These are phyloP conservation scores for Pterocles orientalis DNA, from an alignment of 2,113 vertebrate genomes.

Conservation along the genomic window DNA sequence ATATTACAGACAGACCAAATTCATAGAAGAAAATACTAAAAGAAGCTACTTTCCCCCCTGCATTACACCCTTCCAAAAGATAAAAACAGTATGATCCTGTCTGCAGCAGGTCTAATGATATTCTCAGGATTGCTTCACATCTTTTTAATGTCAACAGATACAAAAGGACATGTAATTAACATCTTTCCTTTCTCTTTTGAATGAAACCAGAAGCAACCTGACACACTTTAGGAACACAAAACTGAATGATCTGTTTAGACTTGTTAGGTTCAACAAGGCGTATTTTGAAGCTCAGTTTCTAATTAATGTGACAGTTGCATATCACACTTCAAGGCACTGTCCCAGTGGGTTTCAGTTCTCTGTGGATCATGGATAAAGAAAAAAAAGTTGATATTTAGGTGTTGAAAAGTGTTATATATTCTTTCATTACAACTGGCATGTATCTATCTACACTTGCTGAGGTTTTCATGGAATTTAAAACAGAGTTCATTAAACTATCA, in stretches of 20 bases:
- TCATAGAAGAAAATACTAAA: background rate
- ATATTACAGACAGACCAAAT: background rate
- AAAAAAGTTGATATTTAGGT: background rate
- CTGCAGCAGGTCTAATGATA: background rate
- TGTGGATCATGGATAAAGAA: background rate
- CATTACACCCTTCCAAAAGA: background rate
- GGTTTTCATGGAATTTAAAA: background rate
- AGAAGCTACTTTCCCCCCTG: background rate
- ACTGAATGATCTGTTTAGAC: background rate
- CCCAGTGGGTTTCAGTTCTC: background rate
- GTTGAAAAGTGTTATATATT: background rate
- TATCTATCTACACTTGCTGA: background rate
- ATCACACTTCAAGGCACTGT: background rate
- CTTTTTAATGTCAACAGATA: background rate
- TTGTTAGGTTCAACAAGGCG: background rate
- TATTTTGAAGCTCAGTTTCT: conserved; percentile 12
- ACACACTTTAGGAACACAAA: background rate
- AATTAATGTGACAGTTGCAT: conserved; percentile 6
- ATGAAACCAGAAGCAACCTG: background rate
- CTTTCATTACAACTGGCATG: background rate
- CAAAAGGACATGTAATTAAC: background rate
- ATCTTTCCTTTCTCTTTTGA: background rate
- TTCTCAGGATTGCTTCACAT: background rate
- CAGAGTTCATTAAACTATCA: background rate
- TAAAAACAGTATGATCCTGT: background rate